Base-by-base conservation (phyloP, 2,113 vertebrate species). In the Thamnophis sirtalis region DNA sequence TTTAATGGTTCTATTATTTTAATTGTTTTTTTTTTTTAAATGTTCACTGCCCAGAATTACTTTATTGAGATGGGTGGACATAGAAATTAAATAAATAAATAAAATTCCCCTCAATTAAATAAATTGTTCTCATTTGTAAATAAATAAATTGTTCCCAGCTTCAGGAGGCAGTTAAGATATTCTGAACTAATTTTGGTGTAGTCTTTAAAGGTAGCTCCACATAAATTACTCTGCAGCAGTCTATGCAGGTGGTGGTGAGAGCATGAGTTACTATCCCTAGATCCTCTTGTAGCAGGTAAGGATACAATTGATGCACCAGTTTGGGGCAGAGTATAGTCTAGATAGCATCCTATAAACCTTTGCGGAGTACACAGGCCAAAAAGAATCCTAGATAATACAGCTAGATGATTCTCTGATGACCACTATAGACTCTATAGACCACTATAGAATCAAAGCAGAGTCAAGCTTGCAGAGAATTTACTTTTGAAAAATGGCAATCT, bases 401-500 rank as follows among this genome's bases (percentile, higher is more conserved):
- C 63, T n/a, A 33, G 28, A 33, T 73, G 13, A 73, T 60, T 26
- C 24, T 63, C 26, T 68, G 28, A n/a, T 68, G 10, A 68, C 60
- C 2, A 80, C 15, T 19, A 80, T 38, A 80, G n/a, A 38, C n/a
- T 73, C 6, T 19, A 80, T 43, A 43, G 10, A 68, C 60, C 2
- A 80, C 15, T 19, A 80, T 38, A 80, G n/a, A 38, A 80, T 80
- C 68, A n/a, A 80, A 19, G n/a, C 2, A 80, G 63, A 73, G 6
- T 19, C n/a, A 80, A 33, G 15, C 19, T 38, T 73, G n/a, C n/a
- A 73, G 68, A 19, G 5, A 73, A 73, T 50, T 92, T 92, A 84
- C 54, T 60, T 22, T 51, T 60, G 17, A 13, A 38, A 92, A 95
- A 92, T 91, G 56, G 94, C 48, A 93, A 33, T 92, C 95, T 93